A percentile compares a stretch with the other conserved stretches of the same genome.
phyloP scores from a whole-genome alignment of 2,888 invertebrate species.

The Cheilosia variabilis region DNA sequence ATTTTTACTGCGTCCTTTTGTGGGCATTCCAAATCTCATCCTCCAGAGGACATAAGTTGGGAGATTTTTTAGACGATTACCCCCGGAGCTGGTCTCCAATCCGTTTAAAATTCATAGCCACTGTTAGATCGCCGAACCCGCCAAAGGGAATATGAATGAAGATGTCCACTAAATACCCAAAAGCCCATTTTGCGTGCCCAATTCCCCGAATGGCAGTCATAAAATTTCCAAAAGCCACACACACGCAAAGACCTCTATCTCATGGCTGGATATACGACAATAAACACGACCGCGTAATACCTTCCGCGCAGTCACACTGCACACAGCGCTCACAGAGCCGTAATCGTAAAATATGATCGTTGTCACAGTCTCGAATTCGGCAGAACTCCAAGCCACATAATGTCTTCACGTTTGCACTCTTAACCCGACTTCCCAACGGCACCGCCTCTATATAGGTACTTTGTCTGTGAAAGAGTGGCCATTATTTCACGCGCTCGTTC shows the following conservation, averaged over 20 bases:
- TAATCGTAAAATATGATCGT: slow-evolving; percentile 71
- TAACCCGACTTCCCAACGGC: slow-evolving; percentile 65
- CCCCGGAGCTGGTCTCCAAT: background rate
- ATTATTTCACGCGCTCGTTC: slow-evolving; percentile 47
- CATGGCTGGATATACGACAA: slow-evolving; percentile 29
- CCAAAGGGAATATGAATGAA: slow-evolving; percentile 41
- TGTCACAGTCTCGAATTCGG: slow-evolving; percentile 69
- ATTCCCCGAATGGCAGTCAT: slow-evolving; percentile 65
- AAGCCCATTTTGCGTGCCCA: slow-evolving; percentile 21
- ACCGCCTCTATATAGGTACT: slow-evolving; percentile 25
- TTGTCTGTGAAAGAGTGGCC: slow-evolving; percentile 46
- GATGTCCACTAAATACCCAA: slow-evolving; percentile 28
- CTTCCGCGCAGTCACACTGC: background rate
- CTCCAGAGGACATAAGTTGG: too few species aligned
- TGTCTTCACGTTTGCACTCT: slow-evolving; percentile 72
- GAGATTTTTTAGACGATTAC: too few species aligned
- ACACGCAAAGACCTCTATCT: slow-evolving; percentile 43
- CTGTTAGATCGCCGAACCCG: slow-evolving; percentile 20
- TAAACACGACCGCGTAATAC: slow-evolving; percentile 48
- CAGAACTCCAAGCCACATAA: slow-evolving; percentile 65
- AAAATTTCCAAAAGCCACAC: slow-evolving; percentile 64
- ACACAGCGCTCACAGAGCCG: slow-evolving; percentile 29
- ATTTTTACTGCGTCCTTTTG: too few species aligned
- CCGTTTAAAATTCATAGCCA: slow-evolving; percentile 21
- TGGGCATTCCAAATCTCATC: too few species aligned